Percentiles rank a stretch among this genome's conserved stretches.
phyloP scores from a whole-genome alignment of 2,113 vertebrate species.

The Aptenodytes forsteri region DNA sequence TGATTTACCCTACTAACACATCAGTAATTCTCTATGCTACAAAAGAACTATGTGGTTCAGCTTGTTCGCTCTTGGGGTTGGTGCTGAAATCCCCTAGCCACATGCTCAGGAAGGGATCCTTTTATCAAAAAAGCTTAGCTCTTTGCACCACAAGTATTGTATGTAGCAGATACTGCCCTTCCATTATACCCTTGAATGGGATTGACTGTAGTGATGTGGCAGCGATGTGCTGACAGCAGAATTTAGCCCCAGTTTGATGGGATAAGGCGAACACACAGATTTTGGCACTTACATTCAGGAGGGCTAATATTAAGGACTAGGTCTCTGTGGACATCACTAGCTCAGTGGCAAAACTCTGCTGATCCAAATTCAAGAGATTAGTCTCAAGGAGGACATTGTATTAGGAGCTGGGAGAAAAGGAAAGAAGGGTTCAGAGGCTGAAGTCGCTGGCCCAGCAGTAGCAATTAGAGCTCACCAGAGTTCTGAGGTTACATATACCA shows the following conservation, averaged over 20 bases:
- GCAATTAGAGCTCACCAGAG: not conserved
- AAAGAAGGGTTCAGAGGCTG: not conserved
- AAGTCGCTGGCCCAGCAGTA: not conserved
- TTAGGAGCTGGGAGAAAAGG: not conserved
- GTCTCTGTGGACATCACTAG: not conserved
- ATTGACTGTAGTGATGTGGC: not conserved
- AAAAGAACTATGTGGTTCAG: not conserved
- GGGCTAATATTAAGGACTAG: not conserved
- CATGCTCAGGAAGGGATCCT: not conserved
- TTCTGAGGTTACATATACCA: not conserved
- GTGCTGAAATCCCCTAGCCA: not conserved
- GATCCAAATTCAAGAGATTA: not conserved
- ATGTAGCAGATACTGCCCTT: fast-evolving
- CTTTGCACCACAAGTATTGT: not conserved
- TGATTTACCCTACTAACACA: not conserved
- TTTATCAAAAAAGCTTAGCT: not conserved
- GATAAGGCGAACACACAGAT: not conserved
- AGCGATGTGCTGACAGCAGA: not conserved
- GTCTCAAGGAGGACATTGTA: not conserved
- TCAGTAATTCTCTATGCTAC: not conserved
- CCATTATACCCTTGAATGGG: not conserved
- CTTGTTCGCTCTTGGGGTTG: not conserved
- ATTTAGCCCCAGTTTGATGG: not conserved
- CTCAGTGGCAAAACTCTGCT: not conserved
- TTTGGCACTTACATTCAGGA: not conserved